Conservation (phyloP, 2,113 vertebrate species). For the Poicephalus gulielmi region DNA sequence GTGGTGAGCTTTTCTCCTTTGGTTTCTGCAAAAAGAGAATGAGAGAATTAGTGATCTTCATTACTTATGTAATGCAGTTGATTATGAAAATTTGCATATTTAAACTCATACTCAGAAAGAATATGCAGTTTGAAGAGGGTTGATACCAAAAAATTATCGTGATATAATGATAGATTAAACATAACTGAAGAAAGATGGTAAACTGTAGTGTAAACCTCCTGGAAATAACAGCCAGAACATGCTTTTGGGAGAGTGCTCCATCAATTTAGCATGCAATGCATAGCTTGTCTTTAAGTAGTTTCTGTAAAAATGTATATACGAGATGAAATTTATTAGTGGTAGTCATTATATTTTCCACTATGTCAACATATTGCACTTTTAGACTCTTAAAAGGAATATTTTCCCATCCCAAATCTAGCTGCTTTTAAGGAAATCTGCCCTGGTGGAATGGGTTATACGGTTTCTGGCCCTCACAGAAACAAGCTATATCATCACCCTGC, state of each 20-base stretch:
- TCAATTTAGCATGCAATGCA: conserved; percentile 15
- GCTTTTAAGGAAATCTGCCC: conserved; percentile 99
- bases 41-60: background rate
- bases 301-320: conserved; percentile 37
- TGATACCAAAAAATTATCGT: background rate
- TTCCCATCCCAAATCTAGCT: conserved; percentile 85
- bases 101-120: background rate
- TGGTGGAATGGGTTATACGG: conserved; percentile 98
- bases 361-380: conserved; percentile 80
- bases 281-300: conserved; percentile 21
- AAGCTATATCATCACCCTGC: conserved; percentile 84
- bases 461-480: conserved; percentile 89
- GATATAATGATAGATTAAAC: background rate
- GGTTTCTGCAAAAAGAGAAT: background rate
- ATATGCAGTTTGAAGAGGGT: background rate
- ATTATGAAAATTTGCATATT: background rate
- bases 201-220: background rate
- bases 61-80: background rate
- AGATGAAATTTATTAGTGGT: conserved; percentile 65
- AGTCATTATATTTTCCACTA: conserved; percentile 80
- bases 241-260: conserved; percentile 39
- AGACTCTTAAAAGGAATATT: conserved; percentile 85
- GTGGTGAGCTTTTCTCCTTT: background rate
- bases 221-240: background rate
- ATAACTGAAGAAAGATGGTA: background rate